Evolutionary conservation across 2,888 invertebrate genomes (phyloP), one percentile per base, ranked within the genome.

Genomic region (Peribatodes rhomboidaria): DNA sequence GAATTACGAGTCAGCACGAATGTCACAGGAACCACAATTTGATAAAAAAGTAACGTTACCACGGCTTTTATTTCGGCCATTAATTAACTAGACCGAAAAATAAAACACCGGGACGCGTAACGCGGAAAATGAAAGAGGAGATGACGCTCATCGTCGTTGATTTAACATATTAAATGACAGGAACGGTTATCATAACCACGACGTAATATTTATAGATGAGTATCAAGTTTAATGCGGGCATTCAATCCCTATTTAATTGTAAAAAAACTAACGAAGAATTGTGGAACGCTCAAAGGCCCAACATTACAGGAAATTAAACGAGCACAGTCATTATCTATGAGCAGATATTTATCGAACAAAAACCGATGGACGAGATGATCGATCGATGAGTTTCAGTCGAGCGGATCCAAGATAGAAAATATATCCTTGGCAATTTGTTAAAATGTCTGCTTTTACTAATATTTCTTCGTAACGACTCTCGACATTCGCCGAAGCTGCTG

Each of bases 291-390:
- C 67, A 70, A 73, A 71, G 65, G 71, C 61, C 76, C 73, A 70
- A 65, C 71, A 77, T 79, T 75, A 76, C 62, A 69, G 74, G 74
- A 78, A 80, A 81, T 78, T 76, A 76, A 78, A 76, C 70, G 67
- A 70, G 57, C 67, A 58, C 70, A 78, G 79, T 84, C 80, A 76
- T 82, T 81, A 83, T 81, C 81, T 74, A 11, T n/a, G 16, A 55
- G 20, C 39, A 53, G 39, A 41, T 52, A 37, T 33, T 37, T 52
- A 73, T 73, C 67, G 69, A 73, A 78, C 77, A 82, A 81, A 83
- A 83, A 81, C 69, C 63, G 68, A 67, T 72, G 72, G 73, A 62
- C 61, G 56, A 72, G 62, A 71, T 77, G 80, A 83, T 82, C 75
- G 80, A 79, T 81, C 76, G 74, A 69, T 74, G 65, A 56, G 68